Evolutionary conservation across 2,888 invertebrate species (phyloP), one percentile per base, ranked within the genome.

Genomic region (Drosophila kambysellisi): DNA sequence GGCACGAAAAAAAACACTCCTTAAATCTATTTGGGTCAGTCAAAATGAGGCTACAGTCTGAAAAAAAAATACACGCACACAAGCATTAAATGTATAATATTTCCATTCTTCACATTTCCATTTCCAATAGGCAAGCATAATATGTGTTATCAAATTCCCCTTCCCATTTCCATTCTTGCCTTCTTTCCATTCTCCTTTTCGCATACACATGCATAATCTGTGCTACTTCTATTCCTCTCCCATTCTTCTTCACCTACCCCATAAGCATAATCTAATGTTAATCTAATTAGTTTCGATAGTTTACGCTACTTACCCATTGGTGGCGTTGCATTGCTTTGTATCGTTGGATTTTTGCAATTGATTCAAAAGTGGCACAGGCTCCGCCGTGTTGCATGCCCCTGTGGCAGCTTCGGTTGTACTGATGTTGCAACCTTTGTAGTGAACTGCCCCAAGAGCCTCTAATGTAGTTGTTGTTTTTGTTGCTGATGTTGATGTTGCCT

Each of bases 281-380:
- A 39, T 89, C 74, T 67, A 64, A 79, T 89, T 87, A 87, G 59
- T 30, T 81, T 46, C 76, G 51, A 74, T 7, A 35, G 20, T 46
- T 46, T 46, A 7, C 15, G 2, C 39, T 67, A 89, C 77, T 83
- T 57, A 87, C 83, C 79, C 78, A 41, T 72, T 71, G 74, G 50
- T 64, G 41, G 70, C 51, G 63, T 79, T 85, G 69, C 53, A 72
- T 25, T 73, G 77, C 77, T 89, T 85, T 41, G 80, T 70, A 56
- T 86, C 90, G 58, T 84, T 79, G 20, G 76, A 43, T 71, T 80
- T 88, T 64, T 79, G 74, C 53, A 84, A 70, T 67, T 86, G 89
- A 69, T 81, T 88, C 57, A 84, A 57, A 33, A 86, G 77, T 5
- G 81, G 86, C 57, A 85, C 71, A 51, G 85, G 86, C 25, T 82